Evolutionary conservation across 2,113 vertebrate species (phyloP).

Genomic region (Cnemophilus loriae): DNA sequence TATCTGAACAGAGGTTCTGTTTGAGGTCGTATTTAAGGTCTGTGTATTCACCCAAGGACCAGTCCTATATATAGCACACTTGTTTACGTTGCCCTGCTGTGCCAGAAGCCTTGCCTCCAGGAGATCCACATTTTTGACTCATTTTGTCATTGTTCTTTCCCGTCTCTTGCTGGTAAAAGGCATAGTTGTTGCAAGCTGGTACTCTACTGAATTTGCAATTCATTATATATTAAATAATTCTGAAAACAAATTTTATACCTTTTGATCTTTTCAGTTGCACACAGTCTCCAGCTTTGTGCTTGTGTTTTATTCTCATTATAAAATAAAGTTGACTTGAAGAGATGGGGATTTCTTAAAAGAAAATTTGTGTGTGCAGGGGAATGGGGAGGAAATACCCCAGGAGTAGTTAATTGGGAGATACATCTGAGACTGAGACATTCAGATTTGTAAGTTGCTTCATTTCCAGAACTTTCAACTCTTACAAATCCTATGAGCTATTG

Average conservation of each 20-base stretch:
- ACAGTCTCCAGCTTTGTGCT: neutral
- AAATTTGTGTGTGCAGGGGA: neutral
- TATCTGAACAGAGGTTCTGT: neutral
- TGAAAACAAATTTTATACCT: neutral
- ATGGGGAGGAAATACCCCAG: neutral
- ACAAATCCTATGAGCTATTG: neutral
- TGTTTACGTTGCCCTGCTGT: slow-evolving; percentile 19
- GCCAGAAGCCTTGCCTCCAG: neutral
- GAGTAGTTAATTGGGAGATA: neutral
- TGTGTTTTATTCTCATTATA: neutral
- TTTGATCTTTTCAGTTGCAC: neutral
- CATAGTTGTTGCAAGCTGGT: neutral
- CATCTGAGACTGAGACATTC: neutral
- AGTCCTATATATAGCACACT: neutral
- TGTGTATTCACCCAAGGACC: neutral
- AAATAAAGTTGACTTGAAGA: neutral
- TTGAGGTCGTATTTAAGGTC: neutral
- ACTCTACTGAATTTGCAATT: neutral
- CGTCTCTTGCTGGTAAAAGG: neutral
- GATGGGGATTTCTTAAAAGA: neutral
- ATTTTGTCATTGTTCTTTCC: neutral
- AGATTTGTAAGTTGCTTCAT: neutral
- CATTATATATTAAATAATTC: neutral
- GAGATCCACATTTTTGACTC: neutral
- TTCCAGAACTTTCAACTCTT: neutral